Conservation (phyloP, 2,797 vertebrate species). For the Poeciliopsis paucimaculata region DNA sequence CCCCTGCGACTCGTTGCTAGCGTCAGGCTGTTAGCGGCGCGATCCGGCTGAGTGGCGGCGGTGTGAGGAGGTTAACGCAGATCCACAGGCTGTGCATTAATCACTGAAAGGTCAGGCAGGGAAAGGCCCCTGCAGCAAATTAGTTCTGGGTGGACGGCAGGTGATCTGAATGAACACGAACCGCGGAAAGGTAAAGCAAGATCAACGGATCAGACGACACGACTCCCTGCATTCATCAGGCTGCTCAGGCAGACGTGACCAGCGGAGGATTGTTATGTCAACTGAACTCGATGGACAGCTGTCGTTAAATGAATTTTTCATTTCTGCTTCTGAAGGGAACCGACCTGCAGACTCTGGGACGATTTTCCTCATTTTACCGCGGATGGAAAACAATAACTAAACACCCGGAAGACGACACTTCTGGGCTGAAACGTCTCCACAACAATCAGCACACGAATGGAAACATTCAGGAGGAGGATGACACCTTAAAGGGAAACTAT, state of each 20-base stretch:
- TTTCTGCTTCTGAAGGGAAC: too few relatives aligned
- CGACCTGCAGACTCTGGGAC: not conserved
- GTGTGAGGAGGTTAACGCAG: conserved; percentile 50
- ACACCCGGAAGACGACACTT: not conserved
- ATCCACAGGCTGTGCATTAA: conserved; percentile 53
- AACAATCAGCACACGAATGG: not conserved
- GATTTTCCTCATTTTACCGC: not conserved
- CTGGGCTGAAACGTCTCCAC: not conserved
- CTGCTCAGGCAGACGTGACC: not conserved
- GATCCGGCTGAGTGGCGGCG: conserved; percentile 40
- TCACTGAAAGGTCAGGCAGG: conserved; percentile 59
- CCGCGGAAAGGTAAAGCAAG: not conserved
- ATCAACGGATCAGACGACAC: conserved; percentile 11
- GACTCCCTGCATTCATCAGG: conserved; percentile 23
- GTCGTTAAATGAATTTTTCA: too few relatives aligned
- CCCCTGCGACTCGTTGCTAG: conserved; percentile 30
- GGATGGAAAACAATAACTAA: not conserved
- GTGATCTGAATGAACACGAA: conserved; percentile 49
- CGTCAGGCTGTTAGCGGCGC: conserved; percentile 14
- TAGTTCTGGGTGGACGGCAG: conserved; percentile 27
- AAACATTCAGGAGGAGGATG: not conserved
- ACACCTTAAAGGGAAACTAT: too few relatives aligned
- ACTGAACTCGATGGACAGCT: too few relatives aligned
- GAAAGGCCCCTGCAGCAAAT: conserved; percentile 53
- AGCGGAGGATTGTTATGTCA: not conserved